Conservation (phyloP, 2,888 invertebrate species). For the Habrosyne pyritoides region DNA sequence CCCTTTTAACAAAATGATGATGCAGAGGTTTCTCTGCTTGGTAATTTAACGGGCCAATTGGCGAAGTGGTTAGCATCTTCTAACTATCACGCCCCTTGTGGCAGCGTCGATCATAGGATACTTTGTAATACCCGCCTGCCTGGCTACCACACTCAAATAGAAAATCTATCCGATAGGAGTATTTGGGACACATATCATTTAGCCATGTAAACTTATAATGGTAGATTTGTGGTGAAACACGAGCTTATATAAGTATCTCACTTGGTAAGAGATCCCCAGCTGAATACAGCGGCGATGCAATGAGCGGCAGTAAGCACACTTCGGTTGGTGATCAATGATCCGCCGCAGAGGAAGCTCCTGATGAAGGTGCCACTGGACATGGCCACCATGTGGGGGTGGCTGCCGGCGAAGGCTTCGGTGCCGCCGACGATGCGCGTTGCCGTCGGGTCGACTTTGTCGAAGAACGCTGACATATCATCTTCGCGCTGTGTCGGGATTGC, state of each 20-base stretch:
- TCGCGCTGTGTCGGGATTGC: constrained; percentile 50
- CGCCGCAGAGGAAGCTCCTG: constrained; percentile 57
- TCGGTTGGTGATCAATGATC: constrained; percentile 46
- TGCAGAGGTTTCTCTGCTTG: too few species aligned
- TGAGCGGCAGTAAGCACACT: constrained; percentile 66
- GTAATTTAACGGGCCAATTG: too few species aligned
- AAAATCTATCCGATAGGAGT: too few species aligned
- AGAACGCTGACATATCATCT: constrained; percentile 51
- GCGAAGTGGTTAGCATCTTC: too few species aligned
- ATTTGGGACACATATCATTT: too few species aligned
- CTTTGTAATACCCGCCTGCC: too few species aligned
- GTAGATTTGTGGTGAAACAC: too few species aligned
- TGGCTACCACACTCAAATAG: too few species aligned
- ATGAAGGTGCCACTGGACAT: constrained; percentile 43
- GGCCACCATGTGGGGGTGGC: constrained; percentile 60
- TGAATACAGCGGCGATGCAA: constrained; percentile 51
- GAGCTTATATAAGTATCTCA: constrained; percentile 21
- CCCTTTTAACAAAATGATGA: too few species aligned
- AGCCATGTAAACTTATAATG: too few species aligned
- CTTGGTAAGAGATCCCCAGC: constrained; percentile 39
- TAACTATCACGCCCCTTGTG: too few species aligned
- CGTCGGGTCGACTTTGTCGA: constrained; percentile 44
- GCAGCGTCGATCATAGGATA: too few species aligned
- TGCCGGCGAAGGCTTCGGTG: constrained; percentile 39
- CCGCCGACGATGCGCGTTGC: constrained; percentile 68